phyloP scores from a whole-genome alignment of 2,888 invertebrate species.

The Calephelis perditalis region DNA sequence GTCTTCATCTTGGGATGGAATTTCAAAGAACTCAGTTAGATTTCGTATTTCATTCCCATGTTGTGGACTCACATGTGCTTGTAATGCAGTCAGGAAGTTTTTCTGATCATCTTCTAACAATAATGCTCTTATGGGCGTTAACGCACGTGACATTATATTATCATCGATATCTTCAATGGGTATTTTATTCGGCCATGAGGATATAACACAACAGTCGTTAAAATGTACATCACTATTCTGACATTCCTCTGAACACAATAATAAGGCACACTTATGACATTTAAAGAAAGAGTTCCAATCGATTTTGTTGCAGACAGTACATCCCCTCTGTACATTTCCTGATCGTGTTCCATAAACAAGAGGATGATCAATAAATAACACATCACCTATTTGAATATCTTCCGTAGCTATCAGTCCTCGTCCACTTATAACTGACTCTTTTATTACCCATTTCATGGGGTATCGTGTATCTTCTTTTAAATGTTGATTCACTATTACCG shows the following conservation, averaged over 20 bases:
- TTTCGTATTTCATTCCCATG: constrained; percentile 78
- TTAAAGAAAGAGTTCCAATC: constrained; percentile 54
- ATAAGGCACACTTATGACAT: constrained; percentile 83
- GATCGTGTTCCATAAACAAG: constrained; percentile 84
- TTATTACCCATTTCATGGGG: constrained; percentile 77
- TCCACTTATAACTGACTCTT: constrained; percentile 80
- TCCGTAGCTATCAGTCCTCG: constrained; percentile 84
- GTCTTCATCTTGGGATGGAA: constrained; percentile 74
- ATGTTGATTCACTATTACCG: constrained; percentile 64
- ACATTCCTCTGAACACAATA: constrained; percentile 83
- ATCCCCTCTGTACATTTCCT: constrained; percentile 76
- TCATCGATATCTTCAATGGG: constrained; percentile 57
- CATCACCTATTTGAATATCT: constrained; percentile 82
- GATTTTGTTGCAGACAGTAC: constrained; percentile 81
- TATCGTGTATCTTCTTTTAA: constrained; percentile 48
- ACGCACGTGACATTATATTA: constrained; percentile 49
- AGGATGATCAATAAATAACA: constrained; percentile 84
- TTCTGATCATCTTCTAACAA: constrained; percentile 64
- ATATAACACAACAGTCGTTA: constrained; percentile 81
- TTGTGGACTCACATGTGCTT: constrained; percentile 71
- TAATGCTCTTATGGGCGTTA: constrained; percentile 60
- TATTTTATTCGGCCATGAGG: constrained; percentile 75
- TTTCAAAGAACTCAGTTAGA: constrained; percentile 66
- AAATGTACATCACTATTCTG: constrained; percentile 76
- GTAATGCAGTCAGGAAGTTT: constrained; percentile 69